Evolutionary conservation across 1,140 invertebrate species (phyloP), one percentile per base, ranked within the genome.

Genomic region (Cotesia glomerata): DNA sequence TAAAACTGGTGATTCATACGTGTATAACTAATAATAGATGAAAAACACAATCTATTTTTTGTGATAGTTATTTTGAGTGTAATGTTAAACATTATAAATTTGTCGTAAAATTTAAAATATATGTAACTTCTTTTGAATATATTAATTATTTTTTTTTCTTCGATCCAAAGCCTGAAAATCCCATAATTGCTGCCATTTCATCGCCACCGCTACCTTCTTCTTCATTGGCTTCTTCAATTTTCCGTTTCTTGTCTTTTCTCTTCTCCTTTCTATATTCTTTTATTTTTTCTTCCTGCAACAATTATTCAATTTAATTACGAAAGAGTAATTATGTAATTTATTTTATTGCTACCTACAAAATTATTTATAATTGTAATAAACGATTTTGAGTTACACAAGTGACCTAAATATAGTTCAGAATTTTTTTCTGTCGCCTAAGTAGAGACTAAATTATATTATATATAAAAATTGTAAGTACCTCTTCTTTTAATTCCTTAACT

Each of bases 161-260:
- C 1, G 93, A 91, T 1, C 96, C 95, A 89, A 99, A 99, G 1
- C 97, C 97, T 11, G 94, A 95, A 85, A 99, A 99, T 14, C 98
- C 98, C 98, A 99, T 99, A 54, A 99, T 92, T 70, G 95, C 92
- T 7, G 95, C 93, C 87, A 99, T 92, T 84, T 99, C 96, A 74
- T 95, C 91, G 2, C 87, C 85, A 54, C 89, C 90, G 13, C 88
- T 85, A 54, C 89, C 90, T 39, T 88, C 86, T 2, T 88, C 87
- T 34, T 91, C 90, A 13, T 93, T 91, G 3, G 90, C 88, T 75
- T 96, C 93, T 67, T 95, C 92, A 13, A 92, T 88, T 88, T 96
- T 97, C 51, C 95, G 88, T 83, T 98, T 98, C 59, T 93, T 92
- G 69, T 98, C 95, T 86, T 97, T 96, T 76, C 93, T 90, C 80